Evolutionary conservation across 2,888 invertebrate species (phyloP).

Genomic region (Clusia tigrina): DNA sequence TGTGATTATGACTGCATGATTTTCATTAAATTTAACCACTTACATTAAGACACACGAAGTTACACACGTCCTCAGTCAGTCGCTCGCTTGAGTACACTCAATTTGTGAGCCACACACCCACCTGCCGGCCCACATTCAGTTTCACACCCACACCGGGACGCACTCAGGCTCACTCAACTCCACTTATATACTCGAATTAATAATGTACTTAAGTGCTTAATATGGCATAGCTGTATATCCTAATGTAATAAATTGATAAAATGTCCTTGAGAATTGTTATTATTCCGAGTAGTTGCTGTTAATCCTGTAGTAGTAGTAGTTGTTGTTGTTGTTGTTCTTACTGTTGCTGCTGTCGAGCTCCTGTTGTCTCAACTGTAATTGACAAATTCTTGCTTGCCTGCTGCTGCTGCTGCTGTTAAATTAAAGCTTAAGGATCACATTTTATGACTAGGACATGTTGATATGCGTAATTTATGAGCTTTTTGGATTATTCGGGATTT

Average conservation of each 20-base stretch:
- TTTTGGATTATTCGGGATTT: background rate
- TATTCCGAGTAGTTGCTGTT: background rate
- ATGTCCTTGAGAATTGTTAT: background rate
- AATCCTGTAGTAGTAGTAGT: no score
- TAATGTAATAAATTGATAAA: background rate
- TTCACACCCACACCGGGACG: no score
- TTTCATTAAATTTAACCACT: conserved; percentile 40
- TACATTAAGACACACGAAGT: background rate
- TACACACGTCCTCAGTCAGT: background rate
- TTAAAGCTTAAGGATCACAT: background rate
- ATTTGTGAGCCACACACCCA: no score
- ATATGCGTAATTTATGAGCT: background rate
- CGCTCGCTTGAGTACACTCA: background rate
- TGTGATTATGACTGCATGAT: conserved; percentile 55
- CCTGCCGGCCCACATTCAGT: background rate
- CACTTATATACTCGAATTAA: no score
- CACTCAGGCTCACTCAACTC: no score
- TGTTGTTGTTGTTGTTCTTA: background rate
- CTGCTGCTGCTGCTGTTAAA: no score
- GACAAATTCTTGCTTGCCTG: no score
- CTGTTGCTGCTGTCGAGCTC: background rate
- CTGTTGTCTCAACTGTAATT: background rate
- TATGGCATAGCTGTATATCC: no score
- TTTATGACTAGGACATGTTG: background rate
- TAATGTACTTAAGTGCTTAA: background rate